Evolutionary conservation across 2,888 invertebrate genomes (phyloP), one percentile per base, ranked within the genome.

Genomic region (Ellobium chinense): DNA sequence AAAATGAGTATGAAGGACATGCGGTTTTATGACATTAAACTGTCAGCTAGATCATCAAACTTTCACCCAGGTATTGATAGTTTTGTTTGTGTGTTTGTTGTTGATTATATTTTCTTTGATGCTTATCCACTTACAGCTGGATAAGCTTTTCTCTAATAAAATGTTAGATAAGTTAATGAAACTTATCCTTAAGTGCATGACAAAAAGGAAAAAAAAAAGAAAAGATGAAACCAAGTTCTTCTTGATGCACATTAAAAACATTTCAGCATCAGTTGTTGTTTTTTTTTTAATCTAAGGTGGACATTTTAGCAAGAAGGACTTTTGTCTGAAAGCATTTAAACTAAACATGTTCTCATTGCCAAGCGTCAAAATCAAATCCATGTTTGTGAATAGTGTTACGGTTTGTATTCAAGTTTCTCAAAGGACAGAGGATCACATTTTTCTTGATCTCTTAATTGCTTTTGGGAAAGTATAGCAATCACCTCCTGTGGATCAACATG

Each of bases 171-270:
- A n/a, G n/a, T n/a, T n/a, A n/a, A n/a, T n/a, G n/a, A n/a, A n/a
- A n/a, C n/a, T n/a, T n/a, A n/a, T n/a, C n/a, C n/a, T n/a, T n/a
- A n/a, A n/a, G n/a, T n/a, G n/a, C 7, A 46, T 46, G 46, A 46
- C 46, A 12, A 12, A 18, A 46, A 46, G 24, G n/a, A 70, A 9
- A 46, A 69, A 69, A 63, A 74, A 46, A 62, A 58, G 24, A 36
- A 9, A 31, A 63, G 76, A 76, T 76, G 76, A 76, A 76, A 76
- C 76, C 76, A 76, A 66, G 76, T 76, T 76, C 76, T 76, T 65
- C 5, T 46, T 56, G 66, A 56, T 76, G 76, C 66, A 56, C 29
- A 46, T 31, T 3, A 65, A 75, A n/a, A 66, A n/a, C n/a, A n/a
- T n/a, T n/a, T n/a, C n/a, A n/a, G n/a, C n/a, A n/a, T n/a, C n/a